Conservation (phyloP, 2,113 vertebrate genomes). For the Plotosus lineatus region DNA sequence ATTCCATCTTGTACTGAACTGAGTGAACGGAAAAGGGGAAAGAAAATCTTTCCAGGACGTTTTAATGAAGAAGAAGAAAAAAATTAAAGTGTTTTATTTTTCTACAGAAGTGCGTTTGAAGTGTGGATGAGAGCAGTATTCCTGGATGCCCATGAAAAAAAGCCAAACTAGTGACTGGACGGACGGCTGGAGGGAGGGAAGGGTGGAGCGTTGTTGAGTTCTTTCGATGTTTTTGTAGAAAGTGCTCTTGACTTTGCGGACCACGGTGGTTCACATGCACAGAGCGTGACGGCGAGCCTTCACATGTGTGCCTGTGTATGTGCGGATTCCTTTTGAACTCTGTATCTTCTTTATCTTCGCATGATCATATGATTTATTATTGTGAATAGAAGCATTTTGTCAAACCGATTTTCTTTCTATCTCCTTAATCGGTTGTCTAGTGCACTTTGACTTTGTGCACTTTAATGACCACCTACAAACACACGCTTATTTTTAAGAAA, state of each 20-base stretch:
- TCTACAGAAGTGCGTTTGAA: constrained; percentile 35
- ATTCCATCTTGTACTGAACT: not conserved
- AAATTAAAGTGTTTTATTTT: constrained; percentile 47
- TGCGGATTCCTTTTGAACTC: constrained; percentile 9
- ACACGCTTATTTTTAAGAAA: constrained; percentile 5
- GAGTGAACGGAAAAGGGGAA: not conserved
- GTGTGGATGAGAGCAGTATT: not conserved
- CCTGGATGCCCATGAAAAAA: too few species aligned
- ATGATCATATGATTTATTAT: constrained; percentile 32
- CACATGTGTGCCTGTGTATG: constrained; percentile 1
- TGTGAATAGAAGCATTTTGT: constrained; percentile 50
- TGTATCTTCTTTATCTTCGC: constrained; percentile 11
- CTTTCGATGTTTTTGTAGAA: not conserved
- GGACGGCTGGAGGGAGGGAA: too few species aligned
- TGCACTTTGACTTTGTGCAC: constrained; percentile 44
- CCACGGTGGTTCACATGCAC: constrained; percentile 29
- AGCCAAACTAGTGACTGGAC: not conserved
- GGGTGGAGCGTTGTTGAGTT: not conserved
- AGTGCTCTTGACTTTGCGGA: constrained; percentile 35
- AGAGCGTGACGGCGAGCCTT: constrained; percentile 43
- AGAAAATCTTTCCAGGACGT: not conserved
- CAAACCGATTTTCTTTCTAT: not conserved
- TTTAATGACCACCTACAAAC: constrained; percentile 28
- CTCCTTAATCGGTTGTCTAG: constrained; percentile 12
- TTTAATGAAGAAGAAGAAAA: not conserved